Base-by-base conservation (phyloP, 2,888 invertebrate genomes). In the Ectemnius cavifrons region DNA sequence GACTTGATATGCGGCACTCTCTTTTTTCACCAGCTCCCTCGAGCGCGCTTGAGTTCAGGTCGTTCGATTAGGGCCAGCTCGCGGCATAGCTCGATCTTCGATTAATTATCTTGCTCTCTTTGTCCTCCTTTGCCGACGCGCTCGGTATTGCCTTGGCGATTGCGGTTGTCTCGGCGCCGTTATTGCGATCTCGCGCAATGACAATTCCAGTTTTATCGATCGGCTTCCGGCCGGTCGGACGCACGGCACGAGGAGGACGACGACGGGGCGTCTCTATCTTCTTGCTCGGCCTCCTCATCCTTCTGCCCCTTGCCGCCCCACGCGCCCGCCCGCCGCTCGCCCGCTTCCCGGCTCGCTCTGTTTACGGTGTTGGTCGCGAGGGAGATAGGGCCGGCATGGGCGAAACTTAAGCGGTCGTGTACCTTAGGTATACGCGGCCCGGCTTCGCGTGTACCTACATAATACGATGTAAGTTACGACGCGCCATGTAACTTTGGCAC, bases 401-500 rank as follows among this genome's bases (percentile, higher is more conserved):
- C 79, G 84, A 84, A 84, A 84, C 84, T 84, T 84, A 84, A 83
- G 84, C 84, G 84, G 81, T 84, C 84, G 84, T 83, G 83, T 84
- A 83, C 83, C 83, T 84, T 83, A 74, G 82, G 68, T 79, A 79
- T 80, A 80, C 76, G 80, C 77, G 77, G 60, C 63, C 46, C 66
- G 66, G 78, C 81, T 85, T 83, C 85, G 85, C 86, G 84, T 84
- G 86, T 82, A 81, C 82, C 79, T 81, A 81, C 84, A 83, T 84
- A 84, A 85, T 86, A 83, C 84, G 84, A 80, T 80, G 82, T 83
- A 85, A 87, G 80, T 86, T 85, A 83, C 85, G 84, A 83, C 85
- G 84, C 83, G 84, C 84, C 85, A 76, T 81, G 85, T 85, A 88
- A 87, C 88, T 89, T 89, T 88, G 87, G 86, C 89, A 88, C 88